These are phyloP conservation scores for Neoarius graeffei DNA, from an alignment of 2,113 vertebrate species.

Conservation along the genomic window DNA sequence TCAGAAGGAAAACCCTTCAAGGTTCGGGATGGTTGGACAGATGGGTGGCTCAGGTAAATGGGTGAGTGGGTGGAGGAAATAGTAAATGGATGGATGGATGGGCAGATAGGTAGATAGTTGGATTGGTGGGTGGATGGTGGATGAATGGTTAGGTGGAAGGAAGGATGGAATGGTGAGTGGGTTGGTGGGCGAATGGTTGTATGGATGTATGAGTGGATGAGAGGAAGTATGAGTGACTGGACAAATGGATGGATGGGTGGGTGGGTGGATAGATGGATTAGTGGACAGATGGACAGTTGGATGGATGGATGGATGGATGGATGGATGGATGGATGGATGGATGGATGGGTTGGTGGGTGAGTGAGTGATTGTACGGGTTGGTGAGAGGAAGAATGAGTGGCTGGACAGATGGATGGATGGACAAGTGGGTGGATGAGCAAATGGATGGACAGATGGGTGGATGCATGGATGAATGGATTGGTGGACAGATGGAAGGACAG, in stretches of 20 bases:
- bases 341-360: background rate
- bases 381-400: background rate
- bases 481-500: background rate
- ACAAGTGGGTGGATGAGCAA: background rate
- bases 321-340: background rate
- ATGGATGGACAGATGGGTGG: background rate
- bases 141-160: background rate
- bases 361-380: background rate
- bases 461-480: background rate
- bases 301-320: background rate
- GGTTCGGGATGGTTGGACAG: background rate
- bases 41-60: background rate
- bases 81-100: background rate
- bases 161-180: background rate
- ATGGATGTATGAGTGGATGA: background rate
- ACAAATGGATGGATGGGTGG: background rate
- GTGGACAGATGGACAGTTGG: background rate
- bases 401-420: background rate
- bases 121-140: background rate
- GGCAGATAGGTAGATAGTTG: too few relatives aligned
- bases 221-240: background rate
- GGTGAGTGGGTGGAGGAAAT: background rate
- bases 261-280: background rate
- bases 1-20: background rate
- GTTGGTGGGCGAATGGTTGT: background rate